Evolutionary conservation across 1,140 invertebrate species (phyloP), one percentile per base, ranked within the genome.

Genomic region (Scaptomyza graminum): DNA sequence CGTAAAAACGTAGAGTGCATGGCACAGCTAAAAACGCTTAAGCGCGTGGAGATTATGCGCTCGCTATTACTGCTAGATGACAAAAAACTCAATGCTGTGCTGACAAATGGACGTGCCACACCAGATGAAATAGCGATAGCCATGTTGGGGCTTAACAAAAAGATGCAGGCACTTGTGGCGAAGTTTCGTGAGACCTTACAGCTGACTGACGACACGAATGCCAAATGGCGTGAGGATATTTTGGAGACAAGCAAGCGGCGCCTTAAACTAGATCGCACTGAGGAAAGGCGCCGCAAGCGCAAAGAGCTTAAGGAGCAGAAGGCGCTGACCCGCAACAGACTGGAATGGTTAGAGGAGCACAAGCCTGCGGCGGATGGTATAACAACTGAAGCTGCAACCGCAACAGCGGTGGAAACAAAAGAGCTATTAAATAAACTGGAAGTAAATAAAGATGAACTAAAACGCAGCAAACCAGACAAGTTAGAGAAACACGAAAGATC

Each of bases 81-180:
- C 28, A 31, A 31, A 31, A 76, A 79, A 18, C 76, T 73, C 3
- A 72, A 70, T 11, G 31, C 73, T 0, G 68, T 91, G 2, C 44
- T 91, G 15, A 90, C 90, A 12, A 91, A 79, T 64, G 87, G 79
- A 5, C 71, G 74, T 12, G 74, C 89, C 5, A 79, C 87, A 5
- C 77, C 89, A 0, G 90, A 91, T 2, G 90, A 91, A 66, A 47
- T 89, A 11, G 78, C 73, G 4, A 56, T 88, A 13, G 90, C 90
- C 13, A 78, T 91, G 74, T 28, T 91, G 37, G 67, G 72, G 0
- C 50, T 76, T 1, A 89, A 91, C 50, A 91, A 91, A 75, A 44
- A 77, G 0, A 87, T 91, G 72, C 65, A 71, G 8, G 67, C 57
- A 4, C 16, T 91, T 25, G 55, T 81, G 15, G 63, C 70, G 8